Percentiles rank a stretch among this genome's conserved stretches.
Evolutionary conservation across 2,888 invertebrate genomes (phyloP).

Genomic region (Eilema griseolum): DNA sequence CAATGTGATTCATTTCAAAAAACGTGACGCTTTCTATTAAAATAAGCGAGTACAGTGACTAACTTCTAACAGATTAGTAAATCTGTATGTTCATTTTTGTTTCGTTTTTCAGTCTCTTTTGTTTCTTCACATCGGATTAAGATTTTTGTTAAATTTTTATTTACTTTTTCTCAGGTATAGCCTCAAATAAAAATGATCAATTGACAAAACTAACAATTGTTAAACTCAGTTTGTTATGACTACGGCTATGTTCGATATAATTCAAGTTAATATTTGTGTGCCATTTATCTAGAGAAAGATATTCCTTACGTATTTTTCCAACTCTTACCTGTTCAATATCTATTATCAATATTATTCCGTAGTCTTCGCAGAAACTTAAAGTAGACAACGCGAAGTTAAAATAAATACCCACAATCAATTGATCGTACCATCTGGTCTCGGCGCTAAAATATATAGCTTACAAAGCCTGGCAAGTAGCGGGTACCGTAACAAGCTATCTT

Average conservation of each 20-base stretch:
- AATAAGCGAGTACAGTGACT: too few species aligned
- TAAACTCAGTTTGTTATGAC: too few species aligned
- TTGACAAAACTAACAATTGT: too few species aligned
- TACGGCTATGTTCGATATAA: background rate
- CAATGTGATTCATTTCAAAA: too few species aligned
- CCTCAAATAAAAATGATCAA: too few species aligned
- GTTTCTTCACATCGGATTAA: too few species aligned
- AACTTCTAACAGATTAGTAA: too few species aligned
- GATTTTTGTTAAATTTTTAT: too few species aligned
- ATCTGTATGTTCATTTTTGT: too few species aligned
- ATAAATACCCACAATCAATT: slow-evolving; percentile 3
- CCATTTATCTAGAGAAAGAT: background rate
- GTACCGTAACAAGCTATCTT: slow-evolving; percentile 23
- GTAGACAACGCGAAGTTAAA: slow-evolving; percentile 7
- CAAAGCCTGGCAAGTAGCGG: slow-evolving; percentile 31
- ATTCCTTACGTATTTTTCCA: background rate
- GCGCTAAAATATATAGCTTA: slow-evolving; percentile 36
- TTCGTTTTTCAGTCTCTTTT: too few species aligned
- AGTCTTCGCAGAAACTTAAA: background rate
- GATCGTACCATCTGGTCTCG: slow-evolving; percentile 44
- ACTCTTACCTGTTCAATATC: background rate
- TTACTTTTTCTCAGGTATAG: too few species aligned
- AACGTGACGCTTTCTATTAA: too few species aligned
- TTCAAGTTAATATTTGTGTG: background rate
- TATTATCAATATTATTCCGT: background rate